Conservation (phyloP, 2,888 invertebrate species). For the Smittia sp. region DNA sequence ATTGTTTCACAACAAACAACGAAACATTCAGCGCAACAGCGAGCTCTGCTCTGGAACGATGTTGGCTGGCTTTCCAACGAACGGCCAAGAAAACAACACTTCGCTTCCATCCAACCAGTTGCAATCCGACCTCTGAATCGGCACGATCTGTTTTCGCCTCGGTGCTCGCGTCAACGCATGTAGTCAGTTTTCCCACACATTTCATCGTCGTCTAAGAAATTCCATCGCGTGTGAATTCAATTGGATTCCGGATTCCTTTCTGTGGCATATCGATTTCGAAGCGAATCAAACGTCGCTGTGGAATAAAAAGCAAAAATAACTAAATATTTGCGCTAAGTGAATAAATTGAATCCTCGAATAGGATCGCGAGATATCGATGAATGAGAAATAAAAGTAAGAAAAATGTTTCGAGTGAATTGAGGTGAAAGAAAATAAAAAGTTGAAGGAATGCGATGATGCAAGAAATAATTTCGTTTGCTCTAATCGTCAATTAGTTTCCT, state of each 20-base stretch:
- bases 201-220: conserved; percentile 19
- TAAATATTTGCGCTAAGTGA: neutral
- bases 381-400: conserved; percentile 12
- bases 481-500: neutral
- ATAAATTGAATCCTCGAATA: neutral
- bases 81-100: neutral
- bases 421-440: neutral
- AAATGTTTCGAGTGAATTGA: neutral
- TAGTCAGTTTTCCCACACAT: neutral
- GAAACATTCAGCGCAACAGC: too few species aligned
- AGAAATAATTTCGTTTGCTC: neutral
- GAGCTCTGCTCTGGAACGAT: too few species aligned
- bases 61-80: too few species aligned
- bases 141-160: neutral
- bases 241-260: conserved; percentile 10
- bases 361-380: neutral
- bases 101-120: neutral
- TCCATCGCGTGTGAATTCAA: conserved; percentile 23
- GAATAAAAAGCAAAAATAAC: neutral
- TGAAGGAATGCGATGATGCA: neutral
- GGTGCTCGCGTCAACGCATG: neutral
- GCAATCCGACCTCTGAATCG: neutral
- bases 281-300: neutral
- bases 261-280: neutral
- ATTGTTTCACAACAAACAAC: too few species aligned